Percentiles rank a stretch among this genome's conserved stretches.
phyloP scores from a whole-genome alignment of 2,888 invertebrate species.

The Volucella zonaria region DNA sequence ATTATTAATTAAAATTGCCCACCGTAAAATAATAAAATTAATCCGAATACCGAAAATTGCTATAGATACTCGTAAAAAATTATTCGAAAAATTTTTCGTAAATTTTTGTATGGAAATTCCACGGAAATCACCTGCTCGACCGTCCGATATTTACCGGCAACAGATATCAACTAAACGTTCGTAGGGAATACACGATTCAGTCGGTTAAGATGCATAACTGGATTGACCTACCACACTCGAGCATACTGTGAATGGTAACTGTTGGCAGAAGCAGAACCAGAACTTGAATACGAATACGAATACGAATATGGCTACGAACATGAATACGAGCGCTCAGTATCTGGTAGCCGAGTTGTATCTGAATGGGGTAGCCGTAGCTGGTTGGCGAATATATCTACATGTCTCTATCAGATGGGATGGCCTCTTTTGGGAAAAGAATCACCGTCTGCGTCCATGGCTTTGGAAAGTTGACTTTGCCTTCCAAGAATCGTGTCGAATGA shows the following conservation, averaged over 20 bases:
- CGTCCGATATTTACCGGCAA: constrained; percentile 68
- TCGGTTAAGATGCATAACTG: constrained; percentile 51
- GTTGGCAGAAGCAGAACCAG: constrained; percentile 23
- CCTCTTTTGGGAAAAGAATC: constrained; percentile 12
- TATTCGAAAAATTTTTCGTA: not conserved
- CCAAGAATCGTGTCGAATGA: constrained; percentile 18
- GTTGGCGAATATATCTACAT: constrained; percentile 46
- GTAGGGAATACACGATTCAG: constrained; percentile 37
- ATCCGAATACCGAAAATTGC: constrained; percentile 6
- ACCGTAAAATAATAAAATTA: constrained; percentile 15
- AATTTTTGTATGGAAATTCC: constrained; percentile 15
- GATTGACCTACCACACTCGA: constrained; percentile 65
- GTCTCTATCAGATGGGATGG: constrained; percentile 18
- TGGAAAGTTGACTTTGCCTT: constrained; percentile 42
- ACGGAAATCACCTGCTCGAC: constrained; percentile 45
- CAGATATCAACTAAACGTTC: constrained; percentile 66
- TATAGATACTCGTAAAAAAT: not conserved
- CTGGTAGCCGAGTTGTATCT: not conserved
- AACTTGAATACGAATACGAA: too few relatives aligned
- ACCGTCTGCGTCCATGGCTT: not conserved
- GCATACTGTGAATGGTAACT: constrained; percentile 27
- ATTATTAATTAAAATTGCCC: constrained; percentile 9
- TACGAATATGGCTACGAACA: too few relatives aligned
- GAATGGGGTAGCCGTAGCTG: too few relatives aligned
- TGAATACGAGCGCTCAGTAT: too few relatives aligned